Conservation (phyloP, 2,113 vertebrate species). For the Antechinus flavipes region DNA sequence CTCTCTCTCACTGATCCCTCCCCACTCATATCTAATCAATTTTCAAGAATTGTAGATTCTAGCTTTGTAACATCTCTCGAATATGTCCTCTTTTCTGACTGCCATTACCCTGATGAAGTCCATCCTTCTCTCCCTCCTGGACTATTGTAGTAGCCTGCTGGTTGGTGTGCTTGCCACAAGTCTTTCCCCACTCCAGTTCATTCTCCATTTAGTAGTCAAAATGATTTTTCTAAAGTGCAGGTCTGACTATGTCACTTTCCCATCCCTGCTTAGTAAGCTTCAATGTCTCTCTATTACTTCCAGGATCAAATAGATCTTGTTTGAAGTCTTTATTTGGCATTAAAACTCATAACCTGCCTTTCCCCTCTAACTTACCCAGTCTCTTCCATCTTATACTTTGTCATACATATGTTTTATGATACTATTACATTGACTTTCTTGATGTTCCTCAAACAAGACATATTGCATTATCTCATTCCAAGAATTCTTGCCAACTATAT, state of each 20-base stretch:
- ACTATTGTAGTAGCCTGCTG: neutral
- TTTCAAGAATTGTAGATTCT: neutral
- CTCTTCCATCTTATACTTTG: neutral
- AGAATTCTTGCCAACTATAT: neutral
- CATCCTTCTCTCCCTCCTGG: neutral
- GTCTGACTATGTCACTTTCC: neutral
- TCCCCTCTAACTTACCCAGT: neutral
- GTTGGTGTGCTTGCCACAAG: neutral
- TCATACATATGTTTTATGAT: neutral
- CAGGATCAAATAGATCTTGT: neutral
- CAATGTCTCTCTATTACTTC: neutral
- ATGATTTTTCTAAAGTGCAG: neutral
- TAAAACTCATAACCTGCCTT: neutral
- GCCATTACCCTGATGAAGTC: neutral
- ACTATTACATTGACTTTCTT: neutral
- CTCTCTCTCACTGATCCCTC: neutral
- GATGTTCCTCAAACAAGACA: neutral
- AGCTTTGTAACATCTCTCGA: constrained; percentile 14
- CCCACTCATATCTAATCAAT: neutral
- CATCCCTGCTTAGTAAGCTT: neutral
- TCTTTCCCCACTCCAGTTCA: neutral
- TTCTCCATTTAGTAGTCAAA: neutral
- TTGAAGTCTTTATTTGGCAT: neutral
- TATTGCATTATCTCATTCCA: neutral
- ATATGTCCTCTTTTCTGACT: neutral